These are phyloP conservation scores for Calameuta pallipes DNA, from an alignment of 2,888 invertebrate genomes.

Conservation along the genomic window DNA sequence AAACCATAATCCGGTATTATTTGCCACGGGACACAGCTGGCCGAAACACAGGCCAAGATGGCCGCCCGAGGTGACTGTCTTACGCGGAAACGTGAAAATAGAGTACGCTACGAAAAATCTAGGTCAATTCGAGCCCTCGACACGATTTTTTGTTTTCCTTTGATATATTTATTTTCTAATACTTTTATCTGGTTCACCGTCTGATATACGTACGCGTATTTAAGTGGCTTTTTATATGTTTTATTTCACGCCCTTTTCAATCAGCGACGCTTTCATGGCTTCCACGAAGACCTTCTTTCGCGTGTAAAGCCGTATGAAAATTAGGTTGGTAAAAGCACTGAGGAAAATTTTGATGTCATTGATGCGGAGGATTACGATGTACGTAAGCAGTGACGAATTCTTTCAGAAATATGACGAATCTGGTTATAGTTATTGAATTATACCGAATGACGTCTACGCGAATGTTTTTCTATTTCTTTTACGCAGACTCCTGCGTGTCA, in stretches of 20 bases:
- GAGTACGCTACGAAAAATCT: conserved; percentile 17
- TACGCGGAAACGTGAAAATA: conserved; percentile 23
- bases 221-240: not conserved
- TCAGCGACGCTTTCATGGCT: not conserved
- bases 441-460: not conserved
- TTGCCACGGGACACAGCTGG: not conserved
- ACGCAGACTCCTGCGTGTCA: not conserved
- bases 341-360: not conserved
- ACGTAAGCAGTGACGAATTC: not conserved
- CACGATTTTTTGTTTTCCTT: not conserved
- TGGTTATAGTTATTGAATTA: not conserved
- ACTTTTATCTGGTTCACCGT: not conserved
- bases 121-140: not conserved
- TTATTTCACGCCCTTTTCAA: not conserved
- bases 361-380: not conserved
- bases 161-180: not conserved
- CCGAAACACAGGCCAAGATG: conserved; percentile 17
- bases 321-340: not conserved
- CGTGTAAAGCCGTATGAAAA: not conserved
- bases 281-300: not conserved
- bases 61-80: conserved; percentile 3
- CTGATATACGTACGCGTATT: not conserved
- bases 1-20: not conserved
- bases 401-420: not conserved
- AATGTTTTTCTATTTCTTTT: not conserved